Evolutionary conservation across 2,888 invertebrate species (phyloP).

Genomic region (Spilosoma lubricipeda): DNA sequence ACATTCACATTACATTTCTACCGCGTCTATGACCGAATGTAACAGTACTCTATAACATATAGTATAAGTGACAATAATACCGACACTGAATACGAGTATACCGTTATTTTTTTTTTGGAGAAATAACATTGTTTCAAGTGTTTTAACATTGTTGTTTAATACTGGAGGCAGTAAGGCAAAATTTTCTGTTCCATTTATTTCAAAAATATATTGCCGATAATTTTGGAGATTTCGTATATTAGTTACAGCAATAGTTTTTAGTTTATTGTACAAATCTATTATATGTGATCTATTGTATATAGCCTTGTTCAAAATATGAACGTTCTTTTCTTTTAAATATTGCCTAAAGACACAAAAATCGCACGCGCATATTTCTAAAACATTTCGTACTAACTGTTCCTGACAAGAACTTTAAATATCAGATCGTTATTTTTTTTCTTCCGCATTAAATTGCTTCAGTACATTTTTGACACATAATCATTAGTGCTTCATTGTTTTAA

Average conservation of each 20-base stretch:
- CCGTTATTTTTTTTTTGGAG: no score
- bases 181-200: background rate
- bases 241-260: no score
- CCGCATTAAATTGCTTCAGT: constrained; percentile 26
- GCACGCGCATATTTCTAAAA: constrained; percentile 47
- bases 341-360: constrained; percentile 16
- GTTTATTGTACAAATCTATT: background rate
- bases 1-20: background rate
- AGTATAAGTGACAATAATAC: background rate
- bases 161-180: background rate
- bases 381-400: background rate
- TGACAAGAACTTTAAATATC: background rate
- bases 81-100: background rate
- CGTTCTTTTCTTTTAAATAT: background rate
- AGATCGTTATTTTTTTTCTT: constrained; percentile 18
- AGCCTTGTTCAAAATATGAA: background rate
- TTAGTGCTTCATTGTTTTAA: constrained; percentile 16
- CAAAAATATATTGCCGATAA: background rate
- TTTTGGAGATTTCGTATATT: background rate
- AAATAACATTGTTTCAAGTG: background rate
- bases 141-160: no score
- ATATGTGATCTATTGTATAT: background rate
- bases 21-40: background rate
- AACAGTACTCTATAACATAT: background rate
- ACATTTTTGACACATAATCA: constrained; percentile 16